Evolutionary conservation across 53 echinoderm and acorn worm genomes (phyloP).

Genomic region (Patiria pectinifera): DNA sequence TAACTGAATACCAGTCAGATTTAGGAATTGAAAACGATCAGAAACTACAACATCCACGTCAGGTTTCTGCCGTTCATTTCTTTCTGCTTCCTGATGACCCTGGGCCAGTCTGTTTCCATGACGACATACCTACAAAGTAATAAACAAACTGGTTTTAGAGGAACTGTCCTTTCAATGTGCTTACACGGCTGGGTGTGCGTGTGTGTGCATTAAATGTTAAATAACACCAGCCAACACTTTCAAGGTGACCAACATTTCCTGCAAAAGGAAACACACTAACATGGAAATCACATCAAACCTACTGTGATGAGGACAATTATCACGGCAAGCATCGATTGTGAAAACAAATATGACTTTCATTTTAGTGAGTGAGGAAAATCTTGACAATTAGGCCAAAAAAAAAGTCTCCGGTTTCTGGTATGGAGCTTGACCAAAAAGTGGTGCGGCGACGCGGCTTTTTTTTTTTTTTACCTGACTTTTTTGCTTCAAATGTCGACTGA

Average conservation of each 20-base stretch:
- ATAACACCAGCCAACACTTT: not conserved
- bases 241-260: not conserved
- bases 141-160: not conserved
- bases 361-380: too few species aligned
- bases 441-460: too few species aligned
- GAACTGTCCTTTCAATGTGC: not conserved
- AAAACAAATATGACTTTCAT: not conserved
- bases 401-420: too few species aligned
- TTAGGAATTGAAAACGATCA: not conserved
- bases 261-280: not conserved
- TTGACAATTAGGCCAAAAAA: too few species aligned
- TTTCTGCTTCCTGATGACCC: constrained; percentile 18
- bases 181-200: too few species aligned
- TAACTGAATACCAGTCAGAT: too few species aligned
- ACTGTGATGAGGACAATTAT: not conserved
- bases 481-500: too few species aligned
- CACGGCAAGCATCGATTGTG: not conserved
- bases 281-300: too few species aligned
- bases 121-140: constrained; percentile 26
- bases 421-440: too few species aligned
- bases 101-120: constrained; percentile 31
- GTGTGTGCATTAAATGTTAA: too few species aligned
- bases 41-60: not conserved
- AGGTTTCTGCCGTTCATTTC: not conserved
- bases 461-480: too few species aligned